A percentile compares a stretch with the other conserved stretches of the same genome.
Evolutionary conservation across 2,113 vertebrate species (phyloP).

Genomic region (Paramormyrops kingsleyae): DNA sequence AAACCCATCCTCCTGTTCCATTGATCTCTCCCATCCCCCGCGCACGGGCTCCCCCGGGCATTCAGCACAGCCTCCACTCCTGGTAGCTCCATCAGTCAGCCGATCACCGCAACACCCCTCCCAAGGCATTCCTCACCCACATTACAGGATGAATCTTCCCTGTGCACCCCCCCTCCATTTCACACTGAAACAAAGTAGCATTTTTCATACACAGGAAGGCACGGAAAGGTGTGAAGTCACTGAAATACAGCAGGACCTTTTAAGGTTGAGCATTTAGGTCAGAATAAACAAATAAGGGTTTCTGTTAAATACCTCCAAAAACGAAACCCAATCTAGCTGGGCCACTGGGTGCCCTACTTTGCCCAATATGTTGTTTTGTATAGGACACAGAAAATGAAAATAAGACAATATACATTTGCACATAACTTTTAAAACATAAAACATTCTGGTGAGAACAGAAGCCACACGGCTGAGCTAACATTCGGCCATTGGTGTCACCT

Average conservation of each 20-base stretch:
- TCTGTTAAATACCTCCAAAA: neutral
- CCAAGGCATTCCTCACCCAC: neutral
- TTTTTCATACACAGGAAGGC: neutral
- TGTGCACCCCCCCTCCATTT: no score
- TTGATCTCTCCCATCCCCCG: neutral
- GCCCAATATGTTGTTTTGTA: neutral
- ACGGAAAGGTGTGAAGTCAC: no score
- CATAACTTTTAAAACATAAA: neutral
- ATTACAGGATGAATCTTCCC: neutral
- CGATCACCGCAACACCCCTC: neutral
- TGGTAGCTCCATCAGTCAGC: constrained; percentile 6
- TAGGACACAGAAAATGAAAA: neutral
- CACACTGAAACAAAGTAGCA: neutral
- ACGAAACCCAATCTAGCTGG: neutral
- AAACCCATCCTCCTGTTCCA: constrained; percentile 1
- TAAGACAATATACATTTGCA: neutral
- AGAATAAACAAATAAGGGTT: neutral
- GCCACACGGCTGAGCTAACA: neutral
- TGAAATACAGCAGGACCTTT: neutral
- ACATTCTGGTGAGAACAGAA: neutral
- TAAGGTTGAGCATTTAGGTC: neutral
- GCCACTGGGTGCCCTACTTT: neutral
- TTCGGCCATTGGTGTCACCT: neutral
- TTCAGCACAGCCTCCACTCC: neutral
- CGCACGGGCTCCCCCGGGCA: neutral